Evolutionary conservation across 2,113 vertebrate genomes (phyloP).

Genomic region (Ceyx melanurus): DNA sequence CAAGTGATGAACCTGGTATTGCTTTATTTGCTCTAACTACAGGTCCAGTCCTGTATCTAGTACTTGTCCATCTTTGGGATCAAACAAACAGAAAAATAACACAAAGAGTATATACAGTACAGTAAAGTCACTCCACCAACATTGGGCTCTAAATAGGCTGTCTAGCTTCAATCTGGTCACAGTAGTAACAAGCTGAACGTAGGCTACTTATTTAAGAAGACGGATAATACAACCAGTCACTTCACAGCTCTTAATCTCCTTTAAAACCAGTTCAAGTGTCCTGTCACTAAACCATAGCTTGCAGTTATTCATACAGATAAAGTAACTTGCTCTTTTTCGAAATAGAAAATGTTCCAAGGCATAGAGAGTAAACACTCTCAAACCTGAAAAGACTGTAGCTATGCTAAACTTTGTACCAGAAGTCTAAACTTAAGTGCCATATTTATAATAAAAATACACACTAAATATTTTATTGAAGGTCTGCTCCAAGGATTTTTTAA

Average conservation of each 20-base stretch:
- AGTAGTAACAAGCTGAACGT: background rate
- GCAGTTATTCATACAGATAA: background rate
- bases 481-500: background rate
- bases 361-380: background rate
- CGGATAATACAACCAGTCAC: background rate
- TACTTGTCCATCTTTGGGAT: background rate
- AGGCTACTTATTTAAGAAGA: background rate
- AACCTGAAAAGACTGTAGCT: background rate
- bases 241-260: background rate
- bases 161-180: background rate
- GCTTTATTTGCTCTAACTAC: background rate
- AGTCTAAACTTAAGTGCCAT: background rate
- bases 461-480: background rate
- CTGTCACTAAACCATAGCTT: background rate
- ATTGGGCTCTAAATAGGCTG: background rate
- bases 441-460: background rate
- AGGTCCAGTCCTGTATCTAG: background rate
- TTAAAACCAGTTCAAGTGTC: background rate
- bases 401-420: background rate
- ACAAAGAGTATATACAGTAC: background rate
- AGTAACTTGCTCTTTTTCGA: background rate
- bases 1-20: background rate
- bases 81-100: background rate
- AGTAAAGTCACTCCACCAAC: background rate
- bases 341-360: background rate